Evolutionary conservation across 2,113 vertebrate genomes (phyloP).

Genomic region (Sarotherodon lohbergeri): DNA sequence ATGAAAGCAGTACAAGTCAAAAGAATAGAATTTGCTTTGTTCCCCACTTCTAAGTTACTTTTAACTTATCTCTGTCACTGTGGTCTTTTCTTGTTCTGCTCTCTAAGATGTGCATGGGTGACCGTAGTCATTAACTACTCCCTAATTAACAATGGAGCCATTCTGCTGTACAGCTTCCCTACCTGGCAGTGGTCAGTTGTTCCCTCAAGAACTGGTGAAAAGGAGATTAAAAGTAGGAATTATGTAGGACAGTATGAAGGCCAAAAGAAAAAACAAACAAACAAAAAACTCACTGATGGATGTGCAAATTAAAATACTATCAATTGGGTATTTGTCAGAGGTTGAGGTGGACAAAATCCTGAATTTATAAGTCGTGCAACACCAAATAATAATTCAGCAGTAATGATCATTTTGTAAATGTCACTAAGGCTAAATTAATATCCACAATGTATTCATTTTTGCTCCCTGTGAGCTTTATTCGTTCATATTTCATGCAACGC

Average conservation of each 20-base stretch:
- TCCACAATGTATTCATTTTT: background rate
- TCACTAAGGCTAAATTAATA: background rate
- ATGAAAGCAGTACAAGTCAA: background rate
- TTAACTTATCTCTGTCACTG: background rate
- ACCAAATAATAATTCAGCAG: background rate
- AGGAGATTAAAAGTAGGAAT: background rate
- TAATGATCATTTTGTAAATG: background rate
- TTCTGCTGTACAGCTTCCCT: background rate
- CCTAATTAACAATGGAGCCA: background rate
- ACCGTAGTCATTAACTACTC: background rate
- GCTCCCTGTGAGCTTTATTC: background rate
- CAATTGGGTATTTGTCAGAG: background rate
- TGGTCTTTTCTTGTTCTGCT: background rate
- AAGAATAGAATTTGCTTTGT: background rate
- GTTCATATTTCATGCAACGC: slow-evolving; percentile 6
- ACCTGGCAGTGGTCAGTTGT: background rate
- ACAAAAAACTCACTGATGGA: background rate
- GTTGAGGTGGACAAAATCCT: background rate
- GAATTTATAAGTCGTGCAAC: background rate
- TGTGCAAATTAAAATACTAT: background rate
- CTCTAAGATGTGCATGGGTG: background rate
- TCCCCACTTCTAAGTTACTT: background rate
- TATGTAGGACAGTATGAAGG: background rate
- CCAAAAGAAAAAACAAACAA: background rate
- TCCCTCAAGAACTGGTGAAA: background rate